Evolutionary conservation across 2,888 invertebrate genomes (phyloP), one percentile per base, ranked within the genome.

Genomic region (Cataglyphis livida): DNA sequence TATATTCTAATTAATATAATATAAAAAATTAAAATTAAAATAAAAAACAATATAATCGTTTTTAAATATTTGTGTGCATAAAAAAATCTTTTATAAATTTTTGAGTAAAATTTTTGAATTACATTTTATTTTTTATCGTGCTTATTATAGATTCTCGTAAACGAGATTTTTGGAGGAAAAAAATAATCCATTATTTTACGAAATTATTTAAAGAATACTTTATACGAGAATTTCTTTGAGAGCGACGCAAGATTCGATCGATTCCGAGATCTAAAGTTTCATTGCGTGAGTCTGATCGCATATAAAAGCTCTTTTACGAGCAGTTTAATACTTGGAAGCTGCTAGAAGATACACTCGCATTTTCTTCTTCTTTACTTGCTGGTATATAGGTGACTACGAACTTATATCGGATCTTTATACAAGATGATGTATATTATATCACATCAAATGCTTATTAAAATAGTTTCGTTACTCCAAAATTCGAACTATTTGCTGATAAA

Each of bases 261-360:
- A 88, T 87, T 66, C 66, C 41, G 25, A 44, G 74, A 70, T 59
- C 48, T 79, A 76, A 84, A 87, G 82, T 87, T 87, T 84, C 82
- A 82, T 88, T 83, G 88, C 78, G 68, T 81, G 84, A 84, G 84
- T 86, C 83, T 86, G 88, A 88, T 88, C 84, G 84, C 71, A 86
- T 86, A 82, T 86, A 82, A 83, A 88, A 86, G 84, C 86, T 68
- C 83, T 82, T 88, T 88, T 88, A 88, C 86, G 88, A 88, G 68
- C 86, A 82, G 83, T 71, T 88, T 86, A 86, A 88, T 88, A 88
- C 84, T 71, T 54, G 71, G 62, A 71, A 51, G 76, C 68, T 64
- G 38, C 64, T 73, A 78, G 10, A 81, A 57, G 76, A 41, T 28
- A 44, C 61, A 21, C 28, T 61, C 59, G 44, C 61, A 71, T 44